Evolutionary conservation across 2,888 invertebrate species (phyloP), one percentile per base, ranked within the genome.

Genomic region (Hypsopygia costalis): DNA sequence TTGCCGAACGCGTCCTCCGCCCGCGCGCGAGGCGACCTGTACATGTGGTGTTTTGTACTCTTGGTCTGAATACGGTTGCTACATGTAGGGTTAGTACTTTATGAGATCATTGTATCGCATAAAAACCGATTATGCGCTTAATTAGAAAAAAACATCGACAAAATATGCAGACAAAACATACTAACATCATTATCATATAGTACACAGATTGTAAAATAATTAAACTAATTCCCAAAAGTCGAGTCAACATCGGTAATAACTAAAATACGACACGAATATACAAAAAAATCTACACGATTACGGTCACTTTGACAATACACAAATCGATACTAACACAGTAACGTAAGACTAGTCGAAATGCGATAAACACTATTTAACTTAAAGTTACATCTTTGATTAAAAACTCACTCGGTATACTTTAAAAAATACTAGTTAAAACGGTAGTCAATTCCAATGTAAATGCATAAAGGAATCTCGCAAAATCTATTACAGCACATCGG

Each of bases 331-430:
- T 80, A 81, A 81, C 69, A 65, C 73, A 69, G 72, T 73, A 85
- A 87, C 81, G 81, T 87, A 87, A 87, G 88, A 88, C 88, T 88
- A 88, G 88, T 72, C 77, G 85, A 88, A 87, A 87, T 85, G 88
- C 83, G 77, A 83, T 85, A 82, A 81, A 82, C 74, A 86, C 85
- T 85, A 86, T 68, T 65, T 71, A 87, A 85, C 81, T 81, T 86
- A 83, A 83, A 80, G 58, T 79, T 85, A 87, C 78, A 87, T 88
- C 88, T 87, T 88, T 87, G 88, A 85, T 86, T 80, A 62, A 78
- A 79, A 85, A 85, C 82, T 86, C 86, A 86, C 86, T 85, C 83
- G 72, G 76, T 77, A 75, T 68, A 75, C 64, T 65, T 66, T 68
- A 69, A 77, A 76, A 80, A 79, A 78, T 79, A 80, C 70, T 71